Evolutionary conservation across 1,140 invertebrate genomes (phyloP).

Genomic region (Drosophila lacteicornis): DNA sequence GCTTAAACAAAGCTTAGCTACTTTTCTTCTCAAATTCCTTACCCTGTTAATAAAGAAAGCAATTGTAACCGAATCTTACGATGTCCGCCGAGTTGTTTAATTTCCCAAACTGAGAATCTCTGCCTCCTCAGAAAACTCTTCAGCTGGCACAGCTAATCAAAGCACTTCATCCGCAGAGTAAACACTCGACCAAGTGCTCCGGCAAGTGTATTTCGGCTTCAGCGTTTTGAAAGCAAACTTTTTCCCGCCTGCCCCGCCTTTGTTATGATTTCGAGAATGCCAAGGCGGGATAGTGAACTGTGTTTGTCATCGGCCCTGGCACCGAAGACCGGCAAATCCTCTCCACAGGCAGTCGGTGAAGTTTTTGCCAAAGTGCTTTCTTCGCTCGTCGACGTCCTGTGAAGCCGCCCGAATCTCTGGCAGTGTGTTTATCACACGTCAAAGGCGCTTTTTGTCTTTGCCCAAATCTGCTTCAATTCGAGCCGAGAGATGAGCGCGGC

Average conservation of each 20-base stretch:
- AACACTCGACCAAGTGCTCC: conserved; percentile 47
- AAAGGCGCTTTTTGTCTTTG: conserved; percentile 81
- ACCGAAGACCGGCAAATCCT: conserved; percentile 23
- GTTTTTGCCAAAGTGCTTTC: conserved; percentile 72
- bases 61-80: conserved; percentile 2
- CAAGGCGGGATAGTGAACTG: conserved; percentile 58
- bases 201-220: conserved; percentile 58
- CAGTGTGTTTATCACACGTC: conserved; percentile 71
- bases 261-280: conserved; percentile 69
- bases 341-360: conserved; percentile 64
- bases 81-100: conserved; percentile 6
- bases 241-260: conserved; percentile 35
- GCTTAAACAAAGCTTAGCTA: background rate
- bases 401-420: conserved; percentile 9
- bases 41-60: background rate
- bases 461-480: conserved; percentile 79
- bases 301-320: conserved; percentile 63
- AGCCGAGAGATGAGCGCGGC: conserved; percentile 50
- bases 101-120: conserved; percentile 2
- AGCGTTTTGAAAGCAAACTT: conserved; percentile 59
- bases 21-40: background rate
- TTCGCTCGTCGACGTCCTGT: conserved; percentile 11
- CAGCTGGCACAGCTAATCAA: conserved; percentile 32
- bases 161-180: conserved; percentile 37
- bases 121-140: background rate